phyloP scores from a whole-genome alignment of 2,888 invertebrate species.

The Mythimna loreyi region DNA sequence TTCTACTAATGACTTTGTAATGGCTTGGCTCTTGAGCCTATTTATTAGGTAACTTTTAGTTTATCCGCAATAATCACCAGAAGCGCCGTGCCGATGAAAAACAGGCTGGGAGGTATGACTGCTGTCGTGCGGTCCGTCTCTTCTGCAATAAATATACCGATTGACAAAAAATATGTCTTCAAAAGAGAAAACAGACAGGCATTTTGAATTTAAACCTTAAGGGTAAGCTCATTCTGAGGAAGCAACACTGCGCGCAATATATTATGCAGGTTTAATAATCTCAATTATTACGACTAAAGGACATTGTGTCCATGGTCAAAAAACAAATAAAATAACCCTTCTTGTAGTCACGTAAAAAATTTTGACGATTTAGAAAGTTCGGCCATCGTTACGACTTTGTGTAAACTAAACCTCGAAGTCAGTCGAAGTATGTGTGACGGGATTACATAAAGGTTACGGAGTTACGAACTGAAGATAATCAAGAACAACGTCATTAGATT shows the following conservation, averaged over 20 bases:
- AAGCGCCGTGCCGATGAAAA: constrained; percentile 87
- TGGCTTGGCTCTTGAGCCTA: constrained; percentile 54
- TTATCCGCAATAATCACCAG: constrained; percentile 87
- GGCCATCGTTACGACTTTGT: neutral
- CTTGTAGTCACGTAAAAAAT: too few species aligned
- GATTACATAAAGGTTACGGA: neutral
- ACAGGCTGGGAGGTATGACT: constrained; percentile 84
- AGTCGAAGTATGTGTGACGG: neutral
- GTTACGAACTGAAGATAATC: neutral
- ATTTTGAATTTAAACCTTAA: too few species aligned
- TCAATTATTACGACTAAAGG: too few species aligned
- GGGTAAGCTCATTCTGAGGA: too few species aligned
- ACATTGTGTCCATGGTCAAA: too few species aligned
- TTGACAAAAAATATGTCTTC: too few species aligned
- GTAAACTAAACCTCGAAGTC: neutral
- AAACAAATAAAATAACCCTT: too few species aligned
- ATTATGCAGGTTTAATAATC: too few species aligned
- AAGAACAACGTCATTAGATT: neutral
- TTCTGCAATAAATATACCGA: constrained; percentile 74
- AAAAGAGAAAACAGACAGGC: too few species aligned
- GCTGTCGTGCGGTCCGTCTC: constrained; percentile 79
- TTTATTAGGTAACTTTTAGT: constrained; percentile 79
- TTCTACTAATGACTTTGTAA: constrained; percentile 71
- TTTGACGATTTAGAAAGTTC: too few species aligned
- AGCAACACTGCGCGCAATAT: too few species aligned